Evolutionary conservation across 2,113 vertebrate genomes (phyloP).

Genomic region (Tetrao urogallus): DNA sequence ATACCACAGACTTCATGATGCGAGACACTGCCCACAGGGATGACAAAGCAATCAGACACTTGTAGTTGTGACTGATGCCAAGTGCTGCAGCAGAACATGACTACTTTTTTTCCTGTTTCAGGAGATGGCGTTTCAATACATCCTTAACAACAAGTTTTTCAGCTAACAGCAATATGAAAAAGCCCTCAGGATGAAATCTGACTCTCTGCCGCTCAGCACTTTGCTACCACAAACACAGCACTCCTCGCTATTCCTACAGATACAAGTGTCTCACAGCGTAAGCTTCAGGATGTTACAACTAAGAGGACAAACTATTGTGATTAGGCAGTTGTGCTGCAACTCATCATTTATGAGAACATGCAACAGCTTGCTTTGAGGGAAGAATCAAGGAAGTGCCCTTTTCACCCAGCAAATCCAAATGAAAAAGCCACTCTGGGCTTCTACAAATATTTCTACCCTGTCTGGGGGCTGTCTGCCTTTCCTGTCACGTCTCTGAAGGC

Average conservation of each 20-base stretch:
- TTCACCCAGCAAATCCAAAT: background rate
- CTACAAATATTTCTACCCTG: background rate
- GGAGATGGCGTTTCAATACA: constrained; percentile 7
- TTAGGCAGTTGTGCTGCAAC: background rate
- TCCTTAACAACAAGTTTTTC: constrained; percentile 16
- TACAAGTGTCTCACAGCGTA: background rate
- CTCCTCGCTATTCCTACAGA: background rate
- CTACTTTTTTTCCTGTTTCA: constrained; percentile 27
- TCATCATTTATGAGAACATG: background rate
- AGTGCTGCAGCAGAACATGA: constrained; percentile 41
- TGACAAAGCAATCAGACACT: constrained; percentile 60
- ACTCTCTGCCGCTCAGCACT: constrained; percentile 18
- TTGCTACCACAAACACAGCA: background rate
- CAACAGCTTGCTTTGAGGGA: background rate
- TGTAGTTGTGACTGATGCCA: constrained; percentile 48
- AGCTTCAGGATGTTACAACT: background rate
- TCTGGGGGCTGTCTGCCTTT: background rate
- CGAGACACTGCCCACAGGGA: constrained; percentile 18
- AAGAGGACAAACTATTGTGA: constrained; percentile 1
- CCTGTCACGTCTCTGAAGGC: background rate
- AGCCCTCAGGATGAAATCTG: background rate
- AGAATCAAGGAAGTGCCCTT: background rate
- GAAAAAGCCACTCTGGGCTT: background rate
- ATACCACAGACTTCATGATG: rapidly evolving
- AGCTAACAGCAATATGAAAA: background rate